Conservation (phyloP, 53 echinoderm and acorn worm genomes). For the Zoroaster sp. region DNA sequence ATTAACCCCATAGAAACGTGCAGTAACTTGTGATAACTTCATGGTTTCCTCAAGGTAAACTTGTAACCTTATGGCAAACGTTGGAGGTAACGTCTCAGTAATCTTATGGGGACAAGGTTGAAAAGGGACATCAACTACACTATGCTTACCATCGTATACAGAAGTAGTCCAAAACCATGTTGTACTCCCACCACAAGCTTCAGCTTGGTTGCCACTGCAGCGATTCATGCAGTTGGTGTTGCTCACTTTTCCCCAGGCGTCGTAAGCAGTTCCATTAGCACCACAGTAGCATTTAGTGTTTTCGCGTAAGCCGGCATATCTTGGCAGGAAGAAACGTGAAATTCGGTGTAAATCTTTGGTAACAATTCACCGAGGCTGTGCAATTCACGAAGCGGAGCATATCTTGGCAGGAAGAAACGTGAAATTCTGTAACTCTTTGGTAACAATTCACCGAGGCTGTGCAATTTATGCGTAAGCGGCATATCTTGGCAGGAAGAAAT, state of each 20-base stretch:
- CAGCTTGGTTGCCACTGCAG: constrained; percentile 45
- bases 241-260: constrained; percentile 24
- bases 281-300: constrained; percentile 30
- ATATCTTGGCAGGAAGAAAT: not conserved
- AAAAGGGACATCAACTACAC: not conserved
- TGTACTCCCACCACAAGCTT: constrained; percentile 11
- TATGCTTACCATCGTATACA: constrained; percentile 19
- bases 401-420: not conserved
- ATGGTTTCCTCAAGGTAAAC: too few relatives aligned
- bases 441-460: too few relatives aligned
- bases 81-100: too few relatives aligned
- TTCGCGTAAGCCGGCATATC: constrained; percentile 18
- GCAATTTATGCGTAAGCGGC: constrained; percentile 4
- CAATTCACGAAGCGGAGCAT: not conserved
- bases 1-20: too few relatives aligned
- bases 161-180: constrained; percentile 46
- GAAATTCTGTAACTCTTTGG: not conserved
- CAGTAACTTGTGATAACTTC: too few relatives aligned
- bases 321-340: not conserved
- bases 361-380: too few relatives aligned
- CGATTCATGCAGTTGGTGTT: constrained; percentile 28
- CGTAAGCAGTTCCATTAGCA: constrained; percentile 1
- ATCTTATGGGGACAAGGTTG: too few relatives aligned
- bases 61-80: too few relatives aligned
- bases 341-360: too few relatives aligned